A percentile compares a stretch with the other conserved stretches of the same genome.
Conservation (phyloP, 2,113 vertebrate genomes). For the Microcebus ravelobensis region DNA sequence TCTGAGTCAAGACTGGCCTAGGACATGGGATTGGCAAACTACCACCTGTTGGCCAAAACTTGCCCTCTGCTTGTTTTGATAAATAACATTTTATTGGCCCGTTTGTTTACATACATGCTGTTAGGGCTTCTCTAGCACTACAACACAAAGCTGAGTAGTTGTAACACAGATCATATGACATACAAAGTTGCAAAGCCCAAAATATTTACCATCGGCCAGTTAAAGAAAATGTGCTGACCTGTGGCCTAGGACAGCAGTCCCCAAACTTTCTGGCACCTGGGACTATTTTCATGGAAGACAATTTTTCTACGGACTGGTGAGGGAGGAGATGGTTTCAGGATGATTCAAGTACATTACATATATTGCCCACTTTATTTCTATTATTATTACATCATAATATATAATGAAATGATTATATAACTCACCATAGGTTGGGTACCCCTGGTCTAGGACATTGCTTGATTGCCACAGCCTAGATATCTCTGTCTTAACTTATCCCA, state of each 20-base stretch:
- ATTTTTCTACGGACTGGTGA: no score
- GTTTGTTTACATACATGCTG: not conserved
- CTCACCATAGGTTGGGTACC: no score
- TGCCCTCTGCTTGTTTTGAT: not conserved
- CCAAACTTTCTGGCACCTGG: no score
- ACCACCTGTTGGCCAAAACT: not conserved
- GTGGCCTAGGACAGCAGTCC: not conserved
- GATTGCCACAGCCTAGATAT: not conserved
- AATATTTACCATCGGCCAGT: not conserved
- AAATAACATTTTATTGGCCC: conserved; percentile 17
- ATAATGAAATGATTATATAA: no score
- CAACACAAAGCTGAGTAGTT: not conserved
- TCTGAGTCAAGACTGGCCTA: not conserved
- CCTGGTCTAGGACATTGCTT: not conserved
- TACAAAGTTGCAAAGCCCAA: not conserved
- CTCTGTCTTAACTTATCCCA: not conserved
- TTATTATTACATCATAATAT: no score
- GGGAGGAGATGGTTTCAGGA: no score
- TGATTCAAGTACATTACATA: no score
- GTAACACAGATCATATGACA: not conserved
- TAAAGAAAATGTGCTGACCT: not conserved
- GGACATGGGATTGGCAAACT: not conserved
- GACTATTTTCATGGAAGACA: no score
- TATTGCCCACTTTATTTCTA: no score
- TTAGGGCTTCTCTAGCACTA: not conserved